These are phyloP conservation scores for Hirtodrosophila confusa DNA, from an alignment of 2,888 invertebrate genomes.

Conservation along the genomic window DNA sequence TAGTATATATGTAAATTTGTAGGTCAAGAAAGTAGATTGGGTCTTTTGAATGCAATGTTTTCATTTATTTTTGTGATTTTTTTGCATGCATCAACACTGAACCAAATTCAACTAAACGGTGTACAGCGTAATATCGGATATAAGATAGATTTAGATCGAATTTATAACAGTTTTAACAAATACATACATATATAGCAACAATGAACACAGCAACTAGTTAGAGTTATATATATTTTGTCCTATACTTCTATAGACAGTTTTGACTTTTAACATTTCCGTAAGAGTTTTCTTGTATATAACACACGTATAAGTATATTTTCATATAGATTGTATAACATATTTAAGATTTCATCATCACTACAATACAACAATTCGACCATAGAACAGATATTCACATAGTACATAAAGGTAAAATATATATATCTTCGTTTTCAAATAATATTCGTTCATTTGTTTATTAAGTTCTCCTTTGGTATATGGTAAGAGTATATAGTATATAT, in stretches of 20 bases:
- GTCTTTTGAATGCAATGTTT: conserved; percentile 56
- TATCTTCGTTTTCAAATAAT: conserved; percentile 26
- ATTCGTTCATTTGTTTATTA: conserved; percentile 35
- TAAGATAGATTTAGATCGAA: conserved; percentile 11
- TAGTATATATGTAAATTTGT: conserved; percentile 19
- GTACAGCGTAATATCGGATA: conserved; percentile 18
- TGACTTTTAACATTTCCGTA: conserved; percentile 55
- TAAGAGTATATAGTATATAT: conserved; percentile 22
- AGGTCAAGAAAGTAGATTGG: conserved; percentile 45
- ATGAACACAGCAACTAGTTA: conserved; percentile 79
- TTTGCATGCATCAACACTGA: conserved; percentile 63
- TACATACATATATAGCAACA: conserved; percentile 68
- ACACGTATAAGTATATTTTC: conserved; percentile 35
- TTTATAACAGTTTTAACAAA: conserved; percentile 54
- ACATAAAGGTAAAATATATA: conserved; percentile 39
- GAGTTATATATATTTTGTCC: conserved; percentile 32
- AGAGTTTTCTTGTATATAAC: conserved; percentile 46
- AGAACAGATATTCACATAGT: conserved; percentile 26
- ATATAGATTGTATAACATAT: conserved; percentile 40
- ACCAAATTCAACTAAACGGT: conserved; percentile 52
- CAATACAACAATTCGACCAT: conserved; percentile 31
- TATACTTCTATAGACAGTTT: conserved; percentile 8
- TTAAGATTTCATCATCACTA: conserved; percentile 24
- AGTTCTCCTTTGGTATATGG: conserved; percentile 25
- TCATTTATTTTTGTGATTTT: conserved; percentile 57